Conservation (phyloP, 1,140 invertebrate species). For the Oryctes rhinoceros region DNA sequence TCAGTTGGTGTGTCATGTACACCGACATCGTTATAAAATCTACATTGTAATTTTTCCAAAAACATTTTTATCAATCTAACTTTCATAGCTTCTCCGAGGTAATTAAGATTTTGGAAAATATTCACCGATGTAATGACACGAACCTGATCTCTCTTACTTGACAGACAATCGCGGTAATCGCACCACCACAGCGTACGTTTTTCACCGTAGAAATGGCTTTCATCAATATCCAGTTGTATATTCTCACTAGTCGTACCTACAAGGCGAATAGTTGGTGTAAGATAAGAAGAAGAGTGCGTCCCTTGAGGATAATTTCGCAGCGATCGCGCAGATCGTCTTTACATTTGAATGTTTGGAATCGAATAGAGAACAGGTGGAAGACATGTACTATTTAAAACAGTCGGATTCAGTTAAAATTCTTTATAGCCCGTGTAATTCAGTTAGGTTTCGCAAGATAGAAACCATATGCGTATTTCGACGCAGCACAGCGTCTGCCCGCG, state of each 20-base stretch:
- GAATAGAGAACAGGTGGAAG: constrained; percentile 51
- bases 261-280: not conserved
- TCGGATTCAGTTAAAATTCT: constrained; percentile 53
- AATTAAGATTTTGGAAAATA: not conserved
- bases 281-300: not conserved
- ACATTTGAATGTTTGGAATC: not conserved
- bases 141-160: no score
- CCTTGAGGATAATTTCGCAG: not conserved
- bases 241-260: not conserved
- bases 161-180: no score
- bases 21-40: no score
- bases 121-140: not conserved
- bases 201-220: no score
- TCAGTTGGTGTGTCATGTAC: no score
- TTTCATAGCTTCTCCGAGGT: no score
- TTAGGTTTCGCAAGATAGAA: constrained; percentile 41
- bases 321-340: not conserved
- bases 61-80: no score
- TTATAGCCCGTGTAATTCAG: constrained; percentile 45
- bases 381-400: constrained; percentile 50
- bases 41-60: no score
- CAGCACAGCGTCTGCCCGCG: not conserved
- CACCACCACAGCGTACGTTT: no score
- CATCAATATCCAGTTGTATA: no score
- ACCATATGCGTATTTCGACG: constrained; percentile 33